Percentiles rank a stretch among this genome's conserved stretches.
These are phyloP conservation scores for Bubo blakistoni DNA, from an alignment of 2,113 vertebrate genomes.

Conservation along the genomic window DNA sequence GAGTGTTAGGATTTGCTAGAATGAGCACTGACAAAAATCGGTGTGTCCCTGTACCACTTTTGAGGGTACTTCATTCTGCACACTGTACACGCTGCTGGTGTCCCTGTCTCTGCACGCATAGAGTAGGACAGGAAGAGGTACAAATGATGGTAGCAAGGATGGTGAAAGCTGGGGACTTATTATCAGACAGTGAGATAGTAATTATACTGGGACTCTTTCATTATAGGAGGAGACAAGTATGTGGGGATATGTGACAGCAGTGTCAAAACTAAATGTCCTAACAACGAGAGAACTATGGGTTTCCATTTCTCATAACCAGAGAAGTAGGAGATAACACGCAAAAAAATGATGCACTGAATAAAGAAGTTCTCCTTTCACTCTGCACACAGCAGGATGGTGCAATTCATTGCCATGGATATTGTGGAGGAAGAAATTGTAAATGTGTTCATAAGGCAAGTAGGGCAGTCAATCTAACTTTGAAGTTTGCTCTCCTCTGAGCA, in stretches of 20 bases:
- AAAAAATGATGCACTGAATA: background rate
- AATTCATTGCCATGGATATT: background rate
- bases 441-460: background rate
- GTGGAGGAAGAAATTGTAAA: background rate
- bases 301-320: background rate
- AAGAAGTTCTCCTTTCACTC: background rate
- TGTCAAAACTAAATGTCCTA: background rate
- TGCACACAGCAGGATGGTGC: fast-evolving
- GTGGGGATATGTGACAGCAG: background rate
- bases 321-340: background rate
- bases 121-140: background rate
- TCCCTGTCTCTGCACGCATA: background rate
- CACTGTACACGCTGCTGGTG: background rate
- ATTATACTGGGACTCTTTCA: background rate
- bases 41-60: background rate
- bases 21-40: background rate
- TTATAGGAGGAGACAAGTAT: background rate
- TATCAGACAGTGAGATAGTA: background rate
- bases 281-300: background rate
- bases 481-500: background rate
- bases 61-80: background rate
- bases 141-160: background rate
- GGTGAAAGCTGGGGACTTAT: background rate
- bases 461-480: background rate
- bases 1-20: background rate